phyloP scores from a whole-genome alignment of 1,140 invertebrate species.

The Gyrodactylus bullatarudis region DNA sequence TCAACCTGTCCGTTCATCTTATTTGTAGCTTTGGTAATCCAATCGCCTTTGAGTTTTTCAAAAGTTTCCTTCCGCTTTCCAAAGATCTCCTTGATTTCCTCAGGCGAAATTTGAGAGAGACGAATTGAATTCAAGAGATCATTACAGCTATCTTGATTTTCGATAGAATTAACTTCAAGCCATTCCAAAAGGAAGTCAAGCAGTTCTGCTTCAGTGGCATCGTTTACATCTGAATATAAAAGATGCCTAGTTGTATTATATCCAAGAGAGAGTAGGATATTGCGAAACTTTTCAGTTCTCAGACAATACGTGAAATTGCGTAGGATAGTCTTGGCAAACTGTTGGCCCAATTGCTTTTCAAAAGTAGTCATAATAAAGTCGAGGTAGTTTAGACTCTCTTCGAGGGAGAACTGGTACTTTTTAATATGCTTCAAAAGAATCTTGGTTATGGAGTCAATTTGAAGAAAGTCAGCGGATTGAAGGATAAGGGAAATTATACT shows the following conservation, averaged over 20 bases:
- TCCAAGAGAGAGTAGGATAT: background rate
- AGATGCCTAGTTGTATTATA: background rate
- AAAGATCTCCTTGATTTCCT: too few relatives aligned
- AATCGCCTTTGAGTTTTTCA: too few relatives aligned
- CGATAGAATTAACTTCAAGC: background rate
- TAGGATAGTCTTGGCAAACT: background rate
- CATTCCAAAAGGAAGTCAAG: background rate
- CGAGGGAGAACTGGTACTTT: background rate
- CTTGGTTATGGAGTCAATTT: background rate
- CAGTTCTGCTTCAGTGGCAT: background rate
- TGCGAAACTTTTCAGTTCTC: background rate
- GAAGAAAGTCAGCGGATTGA: background rate
- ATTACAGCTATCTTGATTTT: background rate
- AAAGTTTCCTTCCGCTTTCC: background rate
- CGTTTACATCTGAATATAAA: background rate
- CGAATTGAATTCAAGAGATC: background rate
- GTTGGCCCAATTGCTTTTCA: background rate
- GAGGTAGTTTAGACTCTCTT: background rate
- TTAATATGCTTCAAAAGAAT: background rate
- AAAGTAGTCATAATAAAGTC: background rate
- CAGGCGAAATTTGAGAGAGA: background rate
- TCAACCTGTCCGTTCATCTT: background rate
- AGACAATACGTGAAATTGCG: background rate
- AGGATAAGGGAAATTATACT: background rate
- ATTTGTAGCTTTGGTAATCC: background rate